Evolutionary conservation across 2,797 vertebrate genomes (phyloP).

Genomic region (Sebastes minor): DNA sequence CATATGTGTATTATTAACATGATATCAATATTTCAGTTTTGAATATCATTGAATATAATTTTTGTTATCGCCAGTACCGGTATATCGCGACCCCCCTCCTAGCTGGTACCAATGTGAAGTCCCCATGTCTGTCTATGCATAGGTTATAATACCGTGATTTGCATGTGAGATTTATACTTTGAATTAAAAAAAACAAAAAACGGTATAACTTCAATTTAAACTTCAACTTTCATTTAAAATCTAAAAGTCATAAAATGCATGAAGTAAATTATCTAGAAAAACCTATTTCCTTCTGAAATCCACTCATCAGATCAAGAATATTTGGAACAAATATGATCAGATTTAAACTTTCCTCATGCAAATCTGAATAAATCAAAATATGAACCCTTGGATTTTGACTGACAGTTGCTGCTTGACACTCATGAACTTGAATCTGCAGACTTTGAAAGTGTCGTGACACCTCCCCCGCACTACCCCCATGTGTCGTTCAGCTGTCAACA

Average conservation of each 20-base stretch:
- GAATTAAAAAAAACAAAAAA: background rate
- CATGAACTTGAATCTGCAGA: slow-evolving; percentile 26
- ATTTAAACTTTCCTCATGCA: background rate
- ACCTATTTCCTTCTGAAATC: background rate
- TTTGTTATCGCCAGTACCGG: too few relatives aligned
- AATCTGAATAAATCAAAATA: background rate
- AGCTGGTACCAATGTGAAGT: background rate
- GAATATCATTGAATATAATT: too few relatives aligned
- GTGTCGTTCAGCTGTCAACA: slow-evolving; percentile 58
- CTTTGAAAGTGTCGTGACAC: background rate
- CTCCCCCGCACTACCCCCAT: slow-evolving; percentile 1
- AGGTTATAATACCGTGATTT: background rate
- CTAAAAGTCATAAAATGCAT: background rate
- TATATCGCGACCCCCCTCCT: too few relatives aligned
- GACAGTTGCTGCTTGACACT: background rate
- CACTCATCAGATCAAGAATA: background rate
- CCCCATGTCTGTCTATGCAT: background rate
- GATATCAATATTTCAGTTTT: too few relatives aligned
- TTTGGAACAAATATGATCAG: background rate
- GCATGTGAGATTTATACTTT: background rate
- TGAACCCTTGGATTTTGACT: background rate
- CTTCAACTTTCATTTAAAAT: background rate
- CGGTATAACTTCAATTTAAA: background rate
- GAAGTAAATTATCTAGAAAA: background rate
- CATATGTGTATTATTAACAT: too few relatives aligned